These are phyloP conservation scores for Artibeus lituratus DNA, from an alignment of 2,797 vertebrate genomes.

Conservation along the genomic window DNA sequence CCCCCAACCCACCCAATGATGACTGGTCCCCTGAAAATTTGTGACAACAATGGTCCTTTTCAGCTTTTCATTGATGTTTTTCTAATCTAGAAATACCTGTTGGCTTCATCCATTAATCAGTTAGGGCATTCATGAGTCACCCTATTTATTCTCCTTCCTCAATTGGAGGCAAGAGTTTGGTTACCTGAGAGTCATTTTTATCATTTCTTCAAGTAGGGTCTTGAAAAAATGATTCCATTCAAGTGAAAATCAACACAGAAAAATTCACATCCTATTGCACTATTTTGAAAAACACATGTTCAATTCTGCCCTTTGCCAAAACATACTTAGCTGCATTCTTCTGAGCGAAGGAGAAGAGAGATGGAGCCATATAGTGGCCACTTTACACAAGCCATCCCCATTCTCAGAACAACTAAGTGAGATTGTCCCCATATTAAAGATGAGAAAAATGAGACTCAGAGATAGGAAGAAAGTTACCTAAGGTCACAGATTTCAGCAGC, in stretches of 20 bases:
- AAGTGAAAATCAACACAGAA: background rate
- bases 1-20: background rate
- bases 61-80: background rate
- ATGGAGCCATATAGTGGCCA: accelerated
- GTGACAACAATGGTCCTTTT: background rate
- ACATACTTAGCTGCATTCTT: background rate
- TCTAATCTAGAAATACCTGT: conserved; percentile 1
- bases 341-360: background rate
- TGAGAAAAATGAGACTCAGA: background rate
- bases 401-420: background rate
- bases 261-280: background rate
- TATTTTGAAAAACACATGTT: background rate
- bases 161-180: background rate
- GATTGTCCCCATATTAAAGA: background rate
- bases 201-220: background rate
- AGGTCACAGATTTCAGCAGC: background rate
- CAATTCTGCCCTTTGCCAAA: background rate
- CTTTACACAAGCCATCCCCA: background rate
- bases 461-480: background rate
- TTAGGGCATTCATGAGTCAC: background rate
- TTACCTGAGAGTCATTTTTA: background rate
- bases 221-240: conserved; percentile 2
- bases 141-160: background rate
- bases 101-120: background rate
- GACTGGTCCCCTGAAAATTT: background rate